Percentiles rank a stretch among this genome's conserved stretches.
Conservation (phyloP, 2,888 invertebrate species). For the Xanthorhoe spadicearia region DNA sequence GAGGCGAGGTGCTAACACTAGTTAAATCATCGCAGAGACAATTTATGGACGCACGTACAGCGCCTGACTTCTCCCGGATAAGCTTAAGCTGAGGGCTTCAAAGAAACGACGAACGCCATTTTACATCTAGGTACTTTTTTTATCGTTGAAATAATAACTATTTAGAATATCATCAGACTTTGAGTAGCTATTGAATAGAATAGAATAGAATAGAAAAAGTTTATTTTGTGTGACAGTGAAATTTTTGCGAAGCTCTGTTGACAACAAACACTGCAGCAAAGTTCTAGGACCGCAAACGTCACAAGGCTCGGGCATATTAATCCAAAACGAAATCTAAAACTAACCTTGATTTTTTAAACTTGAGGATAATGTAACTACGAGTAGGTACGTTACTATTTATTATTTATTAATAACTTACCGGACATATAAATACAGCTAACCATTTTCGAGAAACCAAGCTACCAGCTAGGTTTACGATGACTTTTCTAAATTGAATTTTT, state of each 20-base stretch:
- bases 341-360: too few relatives aligned
- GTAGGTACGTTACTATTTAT: not conserved
- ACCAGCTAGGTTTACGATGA: constrained; percentile 26
- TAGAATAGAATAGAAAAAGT: too few relatives aligned
- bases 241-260: too few relatives aligned
- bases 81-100: constrained; percentile 27
- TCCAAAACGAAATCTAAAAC: too few relatives aligned
- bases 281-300: too few relatives aligned
- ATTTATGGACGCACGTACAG: constrained; percentile 55
- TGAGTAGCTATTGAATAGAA: too few relatives aligned
- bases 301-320: too few relatives aligned
- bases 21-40: constrained; percentile 60
- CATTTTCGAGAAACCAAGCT: not conserved
- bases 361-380: too few relatives aligned
- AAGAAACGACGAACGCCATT: not conserved
- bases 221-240: too few relatives aligned
- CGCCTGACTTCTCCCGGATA: constrained; percentile 44
- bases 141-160: too few relatives aligned
- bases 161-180: too few relatives aligned
- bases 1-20: constrained; percentile 56
- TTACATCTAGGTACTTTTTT: not conserved
- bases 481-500: constrained; percentile 32
- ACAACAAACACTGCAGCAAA: too few relatives aligned
- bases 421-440: not conserved
- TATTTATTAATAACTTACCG: not conserved